Percentiles rank a stretch among this genome's conserved stretches.
phyloP scores from a whole-genome alignment of 2,797 vertebrate species.

The Falco novaeseelandiae region DNA sequence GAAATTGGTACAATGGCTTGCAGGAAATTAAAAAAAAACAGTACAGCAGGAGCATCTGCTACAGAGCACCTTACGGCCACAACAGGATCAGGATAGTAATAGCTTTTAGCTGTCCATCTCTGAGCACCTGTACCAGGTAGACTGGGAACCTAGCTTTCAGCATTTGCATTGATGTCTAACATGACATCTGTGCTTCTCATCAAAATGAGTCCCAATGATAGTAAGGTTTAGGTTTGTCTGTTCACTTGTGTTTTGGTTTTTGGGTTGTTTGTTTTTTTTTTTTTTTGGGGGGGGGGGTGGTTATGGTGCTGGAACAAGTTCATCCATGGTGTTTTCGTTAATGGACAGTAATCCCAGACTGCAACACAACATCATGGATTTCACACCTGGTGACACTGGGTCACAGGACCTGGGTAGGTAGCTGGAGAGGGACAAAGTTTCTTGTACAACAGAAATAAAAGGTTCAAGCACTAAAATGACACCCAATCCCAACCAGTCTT shows the following conservation, averaged over 20 bases:
- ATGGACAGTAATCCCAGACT: background rate
- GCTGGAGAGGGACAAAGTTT: background rate
- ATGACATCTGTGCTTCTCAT: background rate
- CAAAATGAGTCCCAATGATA: background rate
- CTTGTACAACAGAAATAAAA: background rate
- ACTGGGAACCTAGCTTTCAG: background rate
- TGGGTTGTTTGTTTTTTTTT: background rate
- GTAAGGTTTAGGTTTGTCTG: background rate
- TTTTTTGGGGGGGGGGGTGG: background rate
- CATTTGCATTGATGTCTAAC: background rate
- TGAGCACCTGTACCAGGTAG: background rate
- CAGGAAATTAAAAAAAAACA: background rate
- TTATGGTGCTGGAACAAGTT: background rate
- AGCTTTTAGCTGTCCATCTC: background rate
- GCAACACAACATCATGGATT: background rate
- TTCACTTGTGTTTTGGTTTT: background rate
- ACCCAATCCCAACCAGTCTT: background rate
- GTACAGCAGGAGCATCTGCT: background rate
- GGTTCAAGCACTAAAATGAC: background rate
- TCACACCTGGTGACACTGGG: background rate
- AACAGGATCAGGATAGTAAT: background rate
- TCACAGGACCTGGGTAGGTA: background rate
- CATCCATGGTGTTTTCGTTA: rapidly evolving
- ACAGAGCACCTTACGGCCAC: background rate
- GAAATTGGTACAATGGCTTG: background rate